Conservation (phyloP, 1,140 invertebrate genomes). For the Scylla paramamosain region DNA sequence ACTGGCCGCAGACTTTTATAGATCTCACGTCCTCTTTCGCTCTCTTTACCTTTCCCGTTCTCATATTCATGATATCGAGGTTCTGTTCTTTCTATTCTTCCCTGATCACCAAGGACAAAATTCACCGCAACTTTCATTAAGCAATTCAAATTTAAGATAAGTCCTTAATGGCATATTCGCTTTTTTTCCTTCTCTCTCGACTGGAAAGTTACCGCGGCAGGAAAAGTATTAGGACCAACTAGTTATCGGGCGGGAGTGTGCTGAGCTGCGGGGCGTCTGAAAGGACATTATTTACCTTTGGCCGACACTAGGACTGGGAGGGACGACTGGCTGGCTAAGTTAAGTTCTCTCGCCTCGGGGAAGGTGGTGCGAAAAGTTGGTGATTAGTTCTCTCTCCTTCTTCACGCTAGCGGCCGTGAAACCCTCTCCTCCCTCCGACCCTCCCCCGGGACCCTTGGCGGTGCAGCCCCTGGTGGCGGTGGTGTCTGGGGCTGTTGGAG, state of each 20-base stretch:
- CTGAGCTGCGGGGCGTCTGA: not conserved
- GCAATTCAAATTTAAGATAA: too few relatives aligned
- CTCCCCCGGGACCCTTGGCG: not conserved
- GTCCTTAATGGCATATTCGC: too few relatives aligned
- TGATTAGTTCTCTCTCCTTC: conserved; percentile 13
- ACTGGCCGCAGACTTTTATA: not conserved
- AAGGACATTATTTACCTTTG: conserved; percentile 22
- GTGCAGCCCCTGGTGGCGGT: not conserved
- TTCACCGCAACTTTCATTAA: too few relatives aligned
- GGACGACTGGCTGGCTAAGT: not conserved
- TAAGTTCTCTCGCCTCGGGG: not conserved
- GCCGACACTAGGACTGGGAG: not conserved
- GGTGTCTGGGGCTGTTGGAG: not conserved
- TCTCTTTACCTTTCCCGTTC: not conserved
- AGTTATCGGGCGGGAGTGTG: not conserved
- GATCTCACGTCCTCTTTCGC: not conserved
- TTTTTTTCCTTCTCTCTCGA: not conserved
- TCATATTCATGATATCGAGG: not conserved
- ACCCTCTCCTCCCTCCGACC: not conserved
- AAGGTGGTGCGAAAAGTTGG: not conserved
- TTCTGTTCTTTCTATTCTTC: not conserved
- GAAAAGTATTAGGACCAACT: conserved; percentile 2
- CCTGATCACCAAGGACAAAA: too few relatives aligned
- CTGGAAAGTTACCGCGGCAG: not conserved
- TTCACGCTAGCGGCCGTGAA: not conserved